A percentile compares a stretch with the other conserved stretches of the same genome.
These are phyloP conservation scores for Trichonephila clavata DNA, from an alignment of 1,140 invertebrate species.

Conservation along the genomic window DNA sequence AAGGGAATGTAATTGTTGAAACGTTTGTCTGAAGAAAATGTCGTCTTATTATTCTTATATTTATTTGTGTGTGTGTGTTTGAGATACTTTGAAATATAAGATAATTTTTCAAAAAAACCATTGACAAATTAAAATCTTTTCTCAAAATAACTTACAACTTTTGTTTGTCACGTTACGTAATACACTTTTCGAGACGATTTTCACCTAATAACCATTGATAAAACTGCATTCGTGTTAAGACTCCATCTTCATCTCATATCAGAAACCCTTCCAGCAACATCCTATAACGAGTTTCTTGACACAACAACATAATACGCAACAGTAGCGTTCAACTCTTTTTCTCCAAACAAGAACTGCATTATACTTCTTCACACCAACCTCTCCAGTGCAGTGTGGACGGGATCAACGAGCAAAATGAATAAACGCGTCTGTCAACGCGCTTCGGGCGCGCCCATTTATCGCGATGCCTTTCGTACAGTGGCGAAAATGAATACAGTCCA, in stretches of 20 bases:
- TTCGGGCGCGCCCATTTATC: conserved; percentile 53
- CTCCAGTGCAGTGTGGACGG: not conserved
- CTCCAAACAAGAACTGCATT: conserved; percentile 29
- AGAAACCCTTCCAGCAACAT: not conserved
- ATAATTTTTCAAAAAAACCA: too few species aligned
- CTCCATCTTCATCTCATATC: not conserved
- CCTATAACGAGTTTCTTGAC: not conserved
- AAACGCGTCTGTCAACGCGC: conserved; percentile 44
- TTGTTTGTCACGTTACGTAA: too few species aligned
- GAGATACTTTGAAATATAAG: too few species aligned
- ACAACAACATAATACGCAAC: not conserved
- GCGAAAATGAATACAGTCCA: conserved; percentile 54
- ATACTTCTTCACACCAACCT: not conserved
- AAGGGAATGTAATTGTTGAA: too few species aligned
- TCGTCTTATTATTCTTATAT: too few species aligned
- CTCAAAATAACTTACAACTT: too few species aligned
- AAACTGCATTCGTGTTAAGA: not conserved
- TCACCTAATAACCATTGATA: too few species aligned
- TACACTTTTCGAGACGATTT: too few species aligned
- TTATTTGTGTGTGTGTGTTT: too few species aligned
- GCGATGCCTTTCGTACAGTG: conserved; percentile 25
- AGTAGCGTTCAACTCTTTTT: not conserved
- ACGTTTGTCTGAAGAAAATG: too few species aligned
- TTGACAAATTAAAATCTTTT: too few species aligned
- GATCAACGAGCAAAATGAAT: conserved; percentile 45